Conservation (phyloP, 2,888 invertebrate genomes). For the Lycaena phlaeas region DNA sequence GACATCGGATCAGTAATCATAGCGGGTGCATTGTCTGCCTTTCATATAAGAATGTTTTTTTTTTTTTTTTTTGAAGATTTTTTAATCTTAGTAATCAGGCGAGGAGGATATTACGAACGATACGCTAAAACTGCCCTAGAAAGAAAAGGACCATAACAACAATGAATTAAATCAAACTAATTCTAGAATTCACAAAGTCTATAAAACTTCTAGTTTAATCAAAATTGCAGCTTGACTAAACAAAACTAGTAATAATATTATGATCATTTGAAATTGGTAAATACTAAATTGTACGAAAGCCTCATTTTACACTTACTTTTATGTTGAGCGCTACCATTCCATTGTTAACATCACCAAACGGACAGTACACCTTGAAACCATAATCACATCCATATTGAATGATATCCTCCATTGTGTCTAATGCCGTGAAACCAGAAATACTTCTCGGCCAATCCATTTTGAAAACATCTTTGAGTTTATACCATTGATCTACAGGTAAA, state of each 20-base stretch:
- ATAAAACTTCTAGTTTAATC: too few species aligned
- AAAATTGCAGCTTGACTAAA: too few species aligned
- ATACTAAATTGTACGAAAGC: neutral
- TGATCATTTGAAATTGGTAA: neutral
- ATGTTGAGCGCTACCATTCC: slow-evolving; percentile 43
- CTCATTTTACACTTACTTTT: slow-evolving; percentile 35
- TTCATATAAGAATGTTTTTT: too few species aligned
- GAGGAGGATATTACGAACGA: too few species aligned
- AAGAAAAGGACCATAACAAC: too few species aligned
- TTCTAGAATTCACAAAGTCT: too few species aligned
- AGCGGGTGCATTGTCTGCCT: too few species aligned
- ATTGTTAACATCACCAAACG: slow-evolving; percentile 40
- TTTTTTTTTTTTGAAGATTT: too few species aligned
- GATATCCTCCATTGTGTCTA: slow-evolving; percentile 44
- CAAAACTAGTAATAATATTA: neutral
- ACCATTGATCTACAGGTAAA: slow-evolving; percentile 22
- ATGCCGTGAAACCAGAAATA: slow-evolving; percentile 36
- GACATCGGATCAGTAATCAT: too few species aligned
- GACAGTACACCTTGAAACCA: slow-evolving; percentile 47
- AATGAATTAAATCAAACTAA: too few species aligned
- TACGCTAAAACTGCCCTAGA: too few species aligned
- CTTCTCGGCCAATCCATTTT: slow-evolving; percentile 36
- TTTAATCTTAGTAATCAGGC: too few species aligned
- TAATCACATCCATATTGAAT: slow-evolving; percentile 27
- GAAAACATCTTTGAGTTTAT: slow-evolving; percentile 27